Evolutionary conservation across 2,113 vertebrate species (phyloP).

Genomic region (Poeciliopsis retropinna): DNA sequence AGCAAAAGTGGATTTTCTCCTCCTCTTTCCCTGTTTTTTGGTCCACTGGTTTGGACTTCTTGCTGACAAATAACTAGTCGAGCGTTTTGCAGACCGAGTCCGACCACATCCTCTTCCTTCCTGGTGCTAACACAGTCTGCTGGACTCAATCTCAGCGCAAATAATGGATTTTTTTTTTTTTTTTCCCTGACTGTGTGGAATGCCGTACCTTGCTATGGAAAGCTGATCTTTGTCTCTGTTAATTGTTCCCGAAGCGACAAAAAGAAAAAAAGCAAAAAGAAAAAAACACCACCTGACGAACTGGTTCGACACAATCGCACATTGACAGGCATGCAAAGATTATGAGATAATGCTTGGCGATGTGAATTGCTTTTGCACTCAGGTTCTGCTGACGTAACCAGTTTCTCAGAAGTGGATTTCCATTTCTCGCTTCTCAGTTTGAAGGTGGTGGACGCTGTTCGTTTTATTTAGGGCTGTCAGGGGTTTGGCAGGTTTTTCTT

Average conservation of each 20-base stretch:
- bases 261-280: neutral
- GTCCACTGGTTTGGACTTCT: neutral
- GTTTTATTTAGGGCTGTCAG: neutral
- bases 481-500: neutral
- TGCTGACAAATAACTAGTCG: conserved; percentile 18
- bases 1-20: neutral
- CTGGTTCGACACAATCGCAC: conserved; percentile 52
- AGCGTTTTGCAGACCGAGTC: neutral
- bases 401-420: conserved; percentile 28
- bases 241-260: conserved; percentile 29
- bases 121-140: neutral
- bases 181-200: conserved; percentile 9
- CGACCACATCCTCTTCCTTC: neutral
- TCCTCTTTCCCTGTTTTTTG: conserved; percentile 1
- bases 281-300: conserved; percentile 35
- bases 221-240: conserved; percentile 42
- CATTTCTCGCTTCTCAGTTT: neutral
- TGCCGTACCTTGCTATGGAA: conserved; percentile 24
- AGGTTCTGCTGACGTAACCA: conserved; percentile 4
- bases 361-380: conserved; percentile 32
- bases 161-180: neutral
- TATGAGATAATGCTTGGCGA: conserved; percentile 32
- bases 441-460: conserved; percentile 1
- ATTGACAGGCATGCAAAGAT: conserved; percentile 37
- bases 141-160: neutral